Evolutionary conservation across 2,888 invertebrate species (phyloP).

Genomic region (Polydrusus cervinus): DNA sequence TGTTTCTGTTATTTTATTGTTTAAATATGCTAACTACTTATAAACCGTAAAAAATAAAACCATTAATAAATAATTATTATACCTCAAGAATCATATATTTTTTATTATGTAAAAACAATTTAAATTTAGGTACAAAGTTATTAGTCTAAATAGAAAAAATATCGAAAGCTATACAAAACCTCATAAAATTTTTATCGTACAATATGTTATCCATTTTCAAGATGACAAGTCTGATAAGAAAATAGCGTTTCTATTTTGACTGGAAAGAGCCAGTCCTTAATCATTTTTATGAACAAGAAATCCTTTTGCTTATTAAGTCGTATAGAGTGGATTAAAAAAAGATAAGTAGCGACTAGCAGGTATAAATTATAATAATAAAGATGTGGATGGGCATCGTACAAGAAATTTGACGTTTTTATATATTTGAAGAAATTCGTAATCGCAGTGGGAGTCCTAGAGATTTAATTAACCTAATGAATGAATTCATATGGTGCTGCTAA

Average conservation of each 20-base stretch:
- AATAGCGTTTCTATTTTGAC: constrained; percentile 45
- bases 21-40: no score
- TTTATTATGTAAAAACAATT: no score
- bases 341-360: constrained; percentile 36
- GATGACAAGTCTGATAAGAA: constrained; percentile 44
- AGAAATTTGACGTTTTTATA: constrained; percentile 20
- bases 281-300: constrained; percentile 46
- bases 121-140: no score
- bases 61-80: no score
- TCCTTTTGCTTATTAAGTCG: constrained; percentile 45
- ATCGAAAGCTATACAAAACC: no score
- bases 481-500: background rate
- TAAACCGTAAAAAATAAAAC: no score
- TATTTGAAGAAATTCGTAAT: background rate
- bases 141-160: no score
- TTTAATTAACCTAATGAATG: background rate
- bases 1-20: no score
- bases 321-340: constrained; percentile 50
- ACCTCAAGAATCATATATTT: no score
- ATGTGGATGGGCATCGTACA: constrained; percentile 9
- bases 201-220: constrained; percentile 31
- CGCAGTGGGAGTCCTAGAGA: background rate
- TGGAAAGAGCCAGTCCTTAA: constrained; percentile 32
- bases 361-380: constrained; percentile 39
- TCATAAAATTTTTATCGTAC: constrained; percentile 29